Conservation (phyloP, 2,113 vertebrate species). For the Coreoperca whiteheadi region DNA sequence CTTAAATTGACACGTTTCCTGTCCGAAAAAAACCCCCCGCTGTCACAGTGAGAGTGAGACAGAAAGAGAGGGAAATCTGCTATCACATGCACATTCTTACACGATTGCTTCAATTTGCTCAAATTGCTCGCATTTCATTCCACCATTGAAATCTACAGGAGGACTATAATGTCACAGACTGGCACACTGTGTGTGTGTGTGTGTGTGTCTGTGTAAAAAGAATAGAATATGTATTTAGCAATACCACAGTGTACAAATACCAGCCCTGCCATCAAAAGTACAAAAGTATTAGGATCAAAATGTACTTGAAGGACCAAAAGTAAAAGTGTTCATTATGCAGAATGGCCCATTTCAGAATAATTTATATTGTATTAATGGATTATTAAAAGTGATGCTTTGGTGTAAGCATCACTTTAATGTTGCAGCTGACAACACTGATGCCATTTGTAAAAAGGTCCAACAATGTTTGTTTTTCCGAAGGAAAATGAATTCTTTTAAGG, state of each 20-base stretch:
- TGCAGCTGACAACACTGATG: too few relatives aligned
- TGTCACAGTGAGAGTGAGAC: too few relatives aligned
- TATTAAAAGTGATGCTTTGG: neutral
- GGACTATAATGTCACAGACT: neutral
- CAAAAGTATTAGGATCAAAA: neutral
- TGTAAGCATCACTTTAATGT: neutral
- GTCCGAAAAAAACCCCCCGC: neutral
- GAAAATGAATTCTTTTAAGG: too few relatives aligned
- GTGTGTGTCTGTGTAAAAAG: neutral
- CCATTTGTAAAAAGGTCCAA: too few relatives aligned
- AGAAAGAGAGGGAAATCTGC: neutral
- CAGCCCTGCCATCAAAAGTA: neutral
- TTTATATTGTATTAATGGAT: too few relatives aligned
- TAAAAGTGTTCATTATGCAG: neutral
- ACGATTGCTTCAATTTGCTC: neutral
- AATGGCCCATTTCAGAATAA: neutral
- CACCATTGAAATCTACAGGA: neutral
- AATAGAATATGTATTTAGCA: neutral
- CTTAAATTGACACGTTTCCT: conserved; percentile 36
- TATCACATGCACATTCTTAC: conserved; percentile 15
- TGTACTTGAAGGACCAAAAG: neutral
- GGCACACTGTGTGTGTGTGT: neutral
- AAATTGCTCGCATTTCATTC: conserved; percentile 5
- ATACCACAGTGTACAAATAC: neutral
- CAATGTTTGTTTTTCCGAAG: too few relatives aligned